Percentiles rank a stretch among this genome's conserved stretches.
phyloP scores from a whole-genome alignment of 1,140 invertebrate genomes.

The Drosophila subpulchrella region DNA sequence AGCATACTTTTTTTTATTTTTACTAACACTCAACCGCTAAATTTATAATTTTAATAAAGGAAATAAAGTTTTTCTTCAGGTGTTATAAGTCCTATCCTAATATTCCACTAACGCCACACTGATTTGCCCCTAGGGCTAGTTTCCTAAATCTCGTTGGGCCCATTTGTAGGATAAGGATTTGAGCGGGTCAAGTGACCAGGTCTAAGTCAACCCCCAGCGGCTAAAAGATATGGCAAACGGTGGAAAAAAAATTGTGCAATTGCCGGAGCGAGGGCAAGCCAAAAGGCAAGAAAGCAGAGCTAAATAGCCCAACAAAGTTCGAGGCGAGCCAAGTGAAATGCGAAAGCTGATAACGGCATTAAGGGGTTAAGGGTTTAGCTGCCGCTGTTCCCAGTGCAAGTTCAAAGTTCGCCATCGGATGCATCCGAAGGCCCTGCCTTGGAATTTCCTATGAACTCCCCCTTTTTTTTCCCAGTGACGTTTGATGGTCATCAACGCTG shows the following conservation, averaged over 20 bases:
- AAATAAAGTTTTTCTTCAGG: background rate
- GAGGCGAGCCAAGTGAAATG: conserved; percentile 68
- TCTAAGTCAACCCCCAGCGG: conserved; percentile 20
- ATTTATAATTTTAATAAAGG: too few species aligned
- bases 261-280: conserved; percentile 17
- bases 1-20: too few species aligned
- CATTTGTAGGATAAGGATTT: background rate
- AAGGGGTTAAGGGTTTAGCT: conserved; percentile 67
- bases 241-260: conserved; percentile 33
- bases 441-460: background rate
- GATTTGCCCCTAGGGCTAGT: conserved; percentile 26
- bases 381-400: conserved; percentile 46
- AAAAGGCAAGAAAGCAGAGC: conserved; percentile 29
- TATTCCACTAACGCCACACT: conserved; percentile 17
- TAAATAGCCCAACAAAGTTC: conserved; percentile 36
- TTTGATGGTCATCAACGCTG: conserved; percentile 71
- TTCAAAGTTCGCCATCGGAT: conserved; percentile 67
- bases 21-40: too few species aligned
- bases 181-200: conserved; percentile 39
- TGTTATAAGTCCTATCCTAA: background rate
- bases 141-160: background rate
- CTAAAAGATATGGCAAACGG: background rate
- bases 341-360: conserved; percentile 73
- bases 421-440: conserved; percentile 12
- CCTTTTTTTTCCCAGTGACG: conserved; percentile 40